phyloP scores from a whole-genome alignment of 30 jellyfish, hydroid and myxozoan species.

The Hydractinia symbiolongicarpus region DNA sequence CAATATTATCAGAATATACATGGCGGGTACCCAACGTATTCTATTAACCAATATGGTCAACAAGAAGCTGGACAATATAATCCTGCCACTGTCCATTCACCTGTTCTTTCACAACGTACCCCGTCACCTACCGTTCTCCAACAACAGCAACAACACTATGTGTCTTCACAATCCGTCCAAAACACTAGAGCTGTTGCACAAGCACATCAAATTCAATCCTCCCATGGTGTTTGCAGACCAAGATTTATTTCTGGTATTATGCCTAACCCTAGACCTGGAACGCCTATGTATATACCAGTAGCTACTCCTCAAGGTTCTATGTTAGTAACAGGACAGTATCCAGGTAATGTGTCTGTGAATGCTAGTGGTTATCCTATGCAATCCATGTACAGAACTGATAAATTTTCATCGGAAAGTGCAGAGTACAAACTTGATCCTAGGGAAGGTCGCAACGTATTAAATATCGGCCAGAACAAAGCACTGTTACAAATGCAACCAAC shows the following conservation, averaged over 20 bases:
- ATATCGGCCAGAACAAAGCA: neutral
- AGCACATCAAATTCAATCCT: neutral
- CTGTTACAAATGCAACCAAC: slow-evolving; percentile 19
- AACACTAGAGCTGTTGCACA: neutral
- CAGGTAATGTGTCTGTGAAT: neutral
- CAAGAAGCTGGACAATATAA: slow-evolving; percentile 11
- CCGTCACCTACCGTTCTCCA: slow-evolving; percentile 3
- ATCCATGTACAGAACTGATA: slow-evolving; percentile 1
- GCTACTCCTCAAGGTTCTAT: neutral
- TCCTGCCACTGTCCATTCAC: slow-evolving; percentile 18
- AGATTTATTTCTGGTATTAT: slow-evolving; percentile 9
- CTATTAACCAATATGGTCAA: slow-evolving; percentile 27
- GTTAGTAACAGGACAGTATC: slow-evolving; percentile 16
- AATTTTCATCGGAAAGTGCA: neutral
- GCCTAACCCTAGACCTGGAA: slow-evolving; percentile 9
- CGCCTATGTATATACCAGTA: slow-evolving; percentile 8
- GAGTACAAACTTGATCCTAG: neutral
- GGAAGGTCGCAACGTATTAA: neutral
- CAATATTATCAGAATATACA: slow-evolving; percentile 4
- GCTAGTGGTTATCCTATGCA: slow-evolving; percentile 10
- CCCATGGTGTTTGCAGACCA: slow-evolving; percentile 1
- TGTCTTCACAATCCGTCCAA: slow-evolving; percentile 14
- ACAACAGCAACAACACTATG: neutral
- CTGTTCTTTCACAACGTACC: slow-evolving; percentile 23
- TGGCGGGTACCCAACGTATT: slow-evolving; percentile 12